These are phyloP conservation scores for Ctenosaura bakeri DNA, from an alignment of 2,797 vertebrate genomes.

Conservation along the genomic window DNA sequence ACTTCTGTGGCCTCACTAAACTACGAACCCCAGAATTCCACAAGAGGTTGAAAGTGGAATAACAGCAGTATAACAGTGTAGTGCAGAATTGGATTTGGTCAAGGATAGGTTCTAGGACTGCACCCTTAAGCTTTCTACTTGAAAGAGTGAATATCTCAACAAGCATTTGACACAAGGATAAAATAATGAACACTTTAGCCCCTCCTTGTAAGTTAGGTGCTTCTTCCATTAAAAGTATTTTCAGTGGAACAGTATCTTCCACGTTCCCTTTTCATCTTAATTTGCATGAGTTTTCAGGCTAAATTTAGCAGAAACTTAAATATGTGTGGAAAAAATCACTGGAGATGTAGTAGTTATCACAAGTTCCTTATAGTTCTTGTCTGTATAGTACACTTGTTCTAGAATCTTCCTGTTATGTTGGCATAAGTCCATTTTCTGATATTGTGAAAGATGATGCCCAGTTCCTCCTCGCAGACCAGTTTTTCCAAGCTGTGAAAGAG, in stretches of 20 bases:
- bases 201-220: neutral
- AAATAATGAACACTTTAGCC: neutral
- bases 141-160: neutral
- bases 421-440: too few species aligned
- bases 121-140: too few species aligned
- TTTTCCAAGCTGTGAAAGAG: too few species aligned
- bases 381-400: neutral
- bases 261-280: neutral
- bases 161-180: too few species aligned
- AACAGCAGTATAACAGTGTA: too few species aligned
- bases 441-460: too few species aligned
- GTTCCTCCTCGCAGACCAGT: too few species aligned
- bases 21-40: too few species aligned
- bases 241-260: neutral
- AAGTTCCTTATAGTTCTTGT: neutral
- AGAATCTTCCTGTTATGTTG: too few species aligned
- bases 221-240: neutral
- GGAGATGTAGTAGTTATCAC: neutral
- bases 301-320: neutral
- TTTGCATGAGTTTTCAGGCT: neutral
- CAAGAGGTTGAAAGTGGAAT: too few species aligned
- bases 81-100: too few species aligned
- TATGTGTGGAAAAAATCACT: neutral
- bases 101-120: neutral
- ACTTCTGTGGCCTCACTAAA: too few species aligned